These are phyloP conservation scores for Peromyscus eremicus DNA, from an alignment of 2,797 vertebrate species.

Conservation along the genomic window DNA sequence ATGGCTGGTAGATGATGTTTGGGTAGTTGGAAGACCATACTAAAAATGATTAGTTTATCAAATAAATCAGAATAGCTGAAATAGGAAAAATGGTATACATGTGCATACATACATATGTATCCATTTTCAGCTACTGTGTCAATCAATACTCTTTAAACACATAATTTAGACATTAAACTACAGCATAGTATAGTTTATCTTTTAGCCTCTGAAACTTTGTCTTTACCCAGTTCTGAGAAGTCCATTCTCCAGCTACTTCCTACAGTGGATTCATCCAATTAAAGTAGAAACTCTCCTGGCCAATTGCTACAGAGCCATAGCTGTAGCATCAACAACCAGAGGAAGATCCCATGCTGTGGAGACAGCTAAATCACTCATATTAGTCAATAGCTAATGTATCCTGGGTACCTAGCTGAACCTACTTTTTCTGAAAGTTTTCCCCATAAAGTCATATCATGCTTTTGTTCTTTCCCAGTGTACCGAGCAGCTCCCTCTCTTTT, in stretches of 20 bases:
- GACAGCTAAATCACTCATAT: neutral
- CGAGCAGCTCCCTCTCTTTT: neutral
- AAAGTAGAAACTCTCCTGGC: neutral
- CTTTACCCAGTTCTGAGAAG: neutral
- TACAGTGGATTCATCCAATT: neutral
- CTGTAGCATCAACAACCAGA: neutral
- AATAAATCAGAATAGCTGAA: neutral
- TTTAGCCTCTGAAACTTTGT: neutral
- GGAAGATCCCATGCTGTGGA: neutral
- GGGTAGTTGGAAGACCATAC: neutral
- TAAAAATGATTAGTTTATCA: neutral
- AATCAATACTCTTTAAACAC: neutral
- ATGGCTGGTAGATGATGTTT: neutral
- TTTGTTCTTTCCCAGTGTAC: neutral
- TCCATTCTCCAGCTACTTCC: neutral
- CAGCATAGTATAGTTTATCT: neutral
- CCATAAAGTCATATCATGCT: neutral
- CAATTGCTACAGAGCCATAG: neutral
- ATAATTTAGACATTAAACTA: neutral
- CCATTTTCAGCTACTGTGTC: neutral
- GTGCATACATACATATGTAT: neutral
- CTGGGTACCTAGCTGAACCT: neutral
- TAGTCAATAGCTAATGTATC: neutral
- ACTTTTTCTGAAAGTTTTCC: neutral
- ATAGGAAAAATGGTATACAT: neutral